Percentiles rank a stretch among this genome's conserved stretches.
Evolutionary conservation across 2,113 vertebrate species (phyloP).

Genomic region (Chionomys nivalis): DNA sequence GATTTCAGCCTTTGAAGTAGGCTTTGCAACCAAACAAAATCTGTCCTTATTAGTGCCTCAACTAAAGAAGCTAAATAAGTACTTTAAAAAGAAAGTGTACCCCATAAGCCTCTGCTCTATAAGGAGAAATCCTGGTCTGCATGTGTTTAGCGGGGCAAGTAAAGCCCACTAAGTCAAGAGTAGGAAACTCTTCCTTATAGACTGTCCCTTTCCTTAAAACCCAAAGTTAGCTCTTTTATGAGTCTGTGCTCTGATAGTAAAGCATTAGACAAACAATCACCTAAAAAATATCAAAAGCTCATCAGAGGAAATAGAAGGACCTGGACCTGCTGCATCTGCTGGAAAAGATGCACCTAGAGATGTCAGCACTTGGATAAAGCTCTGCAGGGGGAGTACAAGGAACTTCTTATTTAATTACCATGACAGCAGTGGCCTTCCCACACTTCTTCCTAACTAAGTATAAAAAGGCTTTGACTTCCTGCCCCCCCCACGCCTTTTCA

Average conservation of each 20-base stretch:
- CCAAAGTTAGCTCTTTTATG: constrained; percentile 74
- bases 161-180: constrained; percentile 14
- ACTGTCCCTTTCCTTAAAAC: constrained; percentile 66
- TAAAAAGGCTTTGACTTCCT: not conserved
- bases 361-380: not conserved
- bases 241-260: constrained; percentile 22
- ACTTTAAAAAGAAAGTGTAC: not conserved
- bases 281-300: not conserved
- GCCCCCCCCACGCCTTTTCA: not conserved
- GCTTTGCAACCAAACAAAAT: constrained; percentile 50
- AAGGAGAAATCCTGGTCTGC: constrained; percentile 36
- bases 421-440: not conserved
- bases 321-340: not conserved
- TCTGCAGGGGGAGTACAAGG: not conserved
- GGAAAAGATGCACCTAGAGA: no score
- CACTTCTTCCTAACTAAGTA: not conserved
- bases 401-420: not conserved
- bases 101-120: constrained; percentile 61
- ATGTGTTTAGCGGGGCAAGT: not conserved
- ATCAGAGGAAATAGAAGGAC: not conserved
- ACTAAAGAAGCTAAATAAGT: constrained; percentile 65
- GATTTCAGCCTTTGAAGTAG: constrained; percentile 49
- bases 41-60: constrained; percentile 19
- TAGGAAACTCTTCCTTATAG: constrained; percentile 34
- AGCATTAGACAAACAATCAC: constrained; percentile 32